A percentile compares a stretch with the other conserved stretches of the same genome.
phyloP scores from a whole-genome alignment of 2,113 vertebrate species.

The Lates calcarifer region DNA sequence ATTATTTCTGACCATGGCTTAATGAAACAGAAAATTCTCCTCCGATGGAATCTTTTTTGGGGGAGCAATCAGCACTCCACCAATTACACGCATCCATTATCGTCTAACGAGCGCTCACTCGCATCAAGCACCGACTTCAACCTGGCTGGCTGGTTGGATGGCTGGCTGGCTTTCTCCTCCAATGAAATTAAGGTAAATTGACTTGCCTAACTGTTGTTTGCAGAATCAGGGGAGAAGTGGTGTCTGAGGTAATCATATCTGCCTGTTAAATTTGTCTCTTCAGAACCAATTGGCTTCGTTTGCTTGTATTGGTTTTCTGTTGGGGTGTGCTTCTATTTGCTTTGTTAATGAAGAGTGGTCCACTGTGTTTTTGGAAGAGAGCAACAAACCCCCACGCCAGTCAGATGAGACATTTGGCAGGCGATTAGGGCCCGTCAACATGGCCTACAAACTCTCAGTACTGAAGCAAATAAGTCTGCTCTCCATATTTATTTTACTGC shows the following conservation, averaged over 20 bases:
- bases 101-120: conserved; percentile 67
- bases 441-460: conserved; percentile 60
- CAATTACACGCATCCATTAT: conserved; percentile 79
- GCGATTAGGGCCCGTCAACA: conserved; percentile 60
- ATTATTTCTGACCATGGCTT: conserved; percentile 80
- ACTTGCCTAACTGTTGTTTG: conserved; percentile 76
- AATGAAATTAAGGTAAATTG: conserved; percentile 76
- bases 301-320: conserved; percentile 56
- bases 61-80: conserved; percentile 71
- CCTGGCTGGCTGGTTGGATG: conserved; percentile 42
- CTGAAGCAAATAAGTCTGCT: conserved; percentile 57
- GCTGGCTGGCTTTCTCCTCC: conserved; percentile 64
- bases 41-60: conserved; percentile 75
- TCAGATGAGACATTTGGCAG: conserved; percentile 75
- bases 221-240: conserved; percentile 60
- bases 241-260: conserved; percentile 75
- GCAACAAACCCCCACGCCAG: conserved; percentile 54
- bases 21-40: conserved; percentile 81
- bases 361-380: conserved; percentile 59
- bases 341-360: conserved; percentile 63
- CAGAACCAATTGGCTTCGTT: conserved; percentile 60
- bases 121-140: conserved; percentile 58
- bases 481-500: conserved; percentile 57
- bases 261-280: conserved; percentile 66
- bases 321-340: conserved; percentile 51